Conservation (phyloP, 2,888 invertebrate species). For the Notocelia uddmanniana region DNA sequence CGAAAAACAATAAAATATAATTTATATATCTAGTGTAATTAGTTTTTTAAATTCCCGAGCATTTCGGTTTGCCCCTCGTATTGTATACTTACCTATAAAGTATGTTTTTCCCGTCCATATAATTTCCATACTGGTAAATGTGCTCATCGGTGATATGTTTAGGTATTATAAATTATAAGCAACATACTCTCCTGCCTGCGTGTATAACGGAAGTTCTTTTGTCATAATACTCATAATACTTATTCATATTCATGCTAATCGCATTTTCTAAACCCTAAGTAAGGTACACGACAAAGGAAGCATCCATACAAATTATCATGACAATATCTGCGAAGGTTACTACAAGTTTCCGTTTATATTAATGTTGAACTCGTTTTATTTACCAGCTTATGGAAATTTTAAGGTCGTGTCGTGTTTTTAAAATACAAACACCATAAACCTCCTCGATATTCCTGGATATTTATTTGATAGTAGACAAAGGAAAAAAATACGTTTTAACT, state of each 20-base stretch:
- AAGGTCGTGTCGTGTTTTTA: too few relatives aligned
- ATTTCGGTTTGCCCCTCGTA: too few relatives aligned
- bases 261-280: constrained; percentile 36
- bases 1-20: too few relatives aligned
- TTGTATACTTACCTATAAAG: too few relatives aligned
- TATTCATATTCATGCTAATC: constrained; percentile 35
- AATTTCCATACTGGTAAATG: background rate
- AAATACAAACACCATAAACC: constrained; percentile 7
- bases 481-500: constrained; percentile 39
- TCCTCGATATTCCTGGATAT: constrained; percentile 32
- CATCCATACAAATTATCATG: constrained; percentile 55
- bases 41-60: too few relatives aligned
- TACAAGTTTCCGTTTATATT: constrained; percentile 53
- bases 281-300: constrained; percentile 47
- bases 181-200: background rate
- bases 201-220: constrained; percentile 10
- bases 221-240: background rate
- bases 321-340: constrained; percentile 58
- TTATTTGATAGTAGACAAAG: constrained; percentile 32
- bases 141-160: background rate
- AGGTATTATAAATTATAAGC: background rate
- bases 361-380: constrained; percentile 13
- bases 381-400: constrained; percentile 25
- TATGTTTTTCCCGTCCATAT: too few relatives aligned
- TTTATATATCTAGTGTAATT: too few relatives aligned